Evolutionary conservation across 2,113 vertebrate genomes (phyloP), one percentile per base, ranked within the genome.

Genomic region (Gallinago jamesoni): DNA sequence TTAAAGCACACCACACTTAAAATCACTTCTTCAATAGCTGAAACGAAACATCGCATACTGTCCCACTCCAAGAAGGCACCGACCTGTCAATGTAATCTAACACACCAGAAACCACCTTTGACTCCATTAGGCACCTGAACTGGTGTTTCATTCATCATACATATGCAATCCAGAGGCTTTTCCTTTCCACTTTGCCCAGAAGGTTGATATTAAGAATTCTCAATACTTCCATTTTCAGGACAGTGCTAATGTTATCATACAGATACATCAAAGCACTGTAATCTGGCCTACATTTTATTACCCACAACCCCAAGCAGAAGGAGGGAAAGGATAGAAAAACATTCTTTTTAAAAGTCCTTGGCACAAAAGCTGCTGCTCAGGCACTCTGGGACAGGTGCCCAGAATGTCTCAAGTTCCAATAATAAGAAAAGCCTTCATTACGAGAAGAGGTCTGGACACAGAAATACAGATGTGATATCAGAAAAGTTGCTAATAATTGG

Each of bases 361-460:
- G 96, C 92, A 96, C 59, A 94, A 84, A 96, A 95, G 86, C 57
- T 87, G 66, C 84, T 94, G 90, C 90, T 94, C 73, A 96, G 86
- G 80, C 95, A 87, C 90, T 93, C 84, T 87, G 94, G 96, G 96
- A 97, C 91, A 97, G 84, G 94, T 94, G 95, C 96, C 96, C 95
- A 96, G 94, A 95, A 94, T 0, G 2, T 91, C 93, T 94, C 91
- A 95, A 95, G 91, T 93, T 96, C 94, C 89, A 94, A 80, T 87
- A 94, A 91, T 92, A 96, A 94, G 80, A 92, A 95, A 93, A 84
- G 72, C 77, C 70, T 96, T 92, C 95, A 66, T 82, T 82, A 87
- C 3, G 1, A 94, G 84, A 90, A 68, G 57, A 62, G 47, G 30
- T 76, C 89, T 92, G 50, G 77, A 83, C 94, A 82, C 77, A 94